Conservation (phyloP, 2,888 invertebrate species). For the Lasiommata megera region DNA sequence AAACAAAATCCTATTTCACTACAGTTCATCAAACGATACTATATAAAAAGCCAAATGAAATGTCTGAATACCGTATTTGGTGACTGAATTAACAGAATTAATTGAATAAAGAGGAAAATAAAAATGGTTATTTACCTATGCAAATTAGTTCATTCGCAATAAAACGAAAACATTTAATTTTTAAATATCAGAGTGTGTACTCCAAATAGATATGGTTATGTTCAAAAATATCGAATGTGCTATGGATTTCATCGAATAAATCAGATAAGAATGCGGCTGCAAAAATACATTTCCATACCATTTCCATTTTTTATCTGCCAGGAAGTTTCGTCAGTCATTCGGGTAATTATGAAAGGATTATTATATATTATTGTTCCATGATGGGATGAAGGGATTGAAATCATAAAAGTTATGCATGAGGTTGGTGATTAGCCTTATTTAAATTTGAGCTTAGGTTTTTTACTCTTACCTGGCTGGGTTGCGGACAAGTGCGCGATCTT, state of each 20-base stretch:
- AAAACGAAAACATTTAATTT: not conserved
- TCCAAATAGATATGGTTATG: not conserved
- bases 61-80: not conserved
- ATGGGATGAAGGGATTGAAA: too few relatives aligned
- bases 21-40: too few relatives aligned
- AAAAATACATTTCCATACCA: not conserved
- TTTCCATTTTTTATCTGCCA: not conserved
- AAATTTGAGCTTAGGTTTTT: too few relatives aligned
- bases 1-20: too few relatives aligned
- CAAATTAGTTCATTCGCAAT: not conserved
- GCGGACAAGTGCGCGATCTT: too few relatives aligned
- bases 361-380: not conserved
- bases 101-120: not conserved
- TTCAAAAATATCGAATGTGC: not conserved
- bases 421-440: too few relatives aligned
- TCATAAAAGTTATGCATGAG: too few relatives aligned
- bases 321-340: not conserved
- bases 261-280: not conserved
- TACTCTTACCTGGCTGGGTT: too few relatives aligned
- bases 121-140: not conserved
- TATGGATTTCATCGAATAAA: conserved; percentile 4
- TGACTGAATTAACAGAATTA: not conserved
- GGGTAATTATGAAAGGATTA: not conserved
- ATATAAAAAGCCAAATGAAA: not conserved
- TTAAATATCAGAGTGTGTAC: not conserved